Conservation (phyloP, 2,797 vertebrate genomes). For the Parotocinclus haroldoi region DNA sequence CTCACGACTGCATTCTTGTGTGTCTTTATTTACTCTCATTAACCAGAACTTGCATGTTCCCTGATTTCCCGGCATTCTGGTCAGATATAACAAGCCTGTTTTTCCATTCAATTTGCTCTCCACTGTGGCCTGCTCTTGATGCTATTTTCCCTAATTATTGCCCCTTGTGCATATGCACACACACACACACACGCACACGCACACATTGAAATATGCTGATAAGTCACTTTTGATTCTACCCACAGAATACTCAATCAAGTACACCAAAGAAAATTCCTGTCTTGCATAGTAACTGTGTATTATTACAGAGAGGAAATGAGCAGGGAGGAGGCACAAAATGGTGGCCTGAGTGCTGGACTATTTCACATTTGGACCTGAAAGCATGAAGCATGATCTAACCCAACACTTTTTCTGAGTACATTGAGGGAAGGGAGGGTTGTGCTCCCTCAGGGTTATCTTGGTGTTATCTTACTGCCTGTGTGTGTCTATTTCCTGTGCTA, state of each 20-base stretch:
- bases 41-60: conserved; percentile 25
- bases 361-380: conserved; percentile 28
- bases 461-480: conserved; percentile 5
- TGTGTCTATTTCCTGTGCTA: too few relatives aligned
- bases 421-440: conserved; percentile 3
- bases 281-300: conserved; percentile 27
- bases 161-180: too few relatives aligned
- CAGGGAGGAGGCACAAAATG: conserved; percentile 33
- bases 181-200: too few relatives aligned
- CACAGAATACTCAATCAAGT: conserved; percentile 45
- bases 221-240: conserved; percentile 25
- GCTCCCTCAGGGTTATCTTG: too few relatives aligned
- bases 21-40: conserved; percentile 40
- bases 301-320: conserved; percentile 32
- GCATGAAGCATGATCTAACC: conserved; percentile 19
- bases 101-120: conserved; percentile 16
- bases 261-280: conserved; percentile 38
- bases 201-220: too few relatives aligned
- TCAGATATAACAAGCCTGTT: conserved; percentile 37
- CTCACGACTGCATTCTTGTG: conserved; percentile 24
- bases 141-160: conserved; percentile 41
- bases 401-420: conserved; percentile 5
- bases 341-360: conserved; percentile 28
- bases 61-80: conserved; percentile 22
- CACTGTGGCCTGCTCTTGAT: conserved; percentile 28